Conservation (phyloP, 2,113 vertebrate genomes). For the Haliaeetus leucogaster region DNA sequence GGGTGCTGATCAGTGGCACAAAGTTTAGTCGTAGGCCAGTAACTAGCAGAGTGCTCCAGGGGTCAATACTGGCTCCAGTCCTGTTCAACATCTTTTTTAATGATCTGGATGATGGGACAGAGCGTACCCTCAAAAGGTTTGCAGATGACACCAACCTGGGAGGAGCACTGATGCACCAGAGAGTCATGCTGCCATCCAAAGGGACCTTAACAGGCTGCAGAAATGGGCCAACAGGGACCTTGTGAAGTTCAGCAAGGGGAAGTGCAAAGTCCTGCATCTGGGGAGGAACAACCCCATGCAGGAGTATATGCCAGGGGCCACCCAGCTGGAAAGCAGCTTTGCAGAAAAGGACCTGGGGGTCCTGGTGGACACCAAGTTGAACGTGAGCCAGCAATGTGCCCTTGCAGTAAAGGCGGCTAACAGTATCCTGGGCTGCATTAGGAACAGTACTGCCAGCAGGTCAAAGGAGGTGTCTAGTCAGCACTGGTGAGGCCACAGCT, state of each 20-base stretch:
- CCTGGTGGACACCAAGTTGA: neutral
- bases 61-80: neutral
- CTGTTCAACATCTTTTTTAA: neutral
- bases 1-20: neutral
- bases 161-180: neutral
- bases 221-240: neutral
- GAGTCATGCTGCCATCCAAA: neutral
- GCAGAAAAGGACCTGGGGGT: neutral
- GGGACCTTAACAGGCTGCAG: neutral
- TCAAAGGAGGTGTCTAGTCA: neutral
- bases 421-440: neutral
- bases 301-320: neutral
- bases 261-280: neutral
- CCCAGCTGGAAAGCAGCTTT: neutral
- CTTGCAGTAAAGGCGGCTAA: neutral
- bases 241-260: neutral
- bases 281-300: neutral
- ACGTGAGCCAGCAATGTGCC: neutral
- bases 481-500: neutral
- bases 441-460: neutral
- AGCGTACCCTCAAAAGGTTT: neutral
- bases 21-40: neutral
- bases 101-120: neutral
- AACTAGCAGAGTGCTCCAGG: neutral
- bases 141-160: neutral